These are phyloP conservation scores for Merodon equestris DNA, from an alignment of 2,888 invertebrate genomes.

Conservation along the genomic window DNA sequence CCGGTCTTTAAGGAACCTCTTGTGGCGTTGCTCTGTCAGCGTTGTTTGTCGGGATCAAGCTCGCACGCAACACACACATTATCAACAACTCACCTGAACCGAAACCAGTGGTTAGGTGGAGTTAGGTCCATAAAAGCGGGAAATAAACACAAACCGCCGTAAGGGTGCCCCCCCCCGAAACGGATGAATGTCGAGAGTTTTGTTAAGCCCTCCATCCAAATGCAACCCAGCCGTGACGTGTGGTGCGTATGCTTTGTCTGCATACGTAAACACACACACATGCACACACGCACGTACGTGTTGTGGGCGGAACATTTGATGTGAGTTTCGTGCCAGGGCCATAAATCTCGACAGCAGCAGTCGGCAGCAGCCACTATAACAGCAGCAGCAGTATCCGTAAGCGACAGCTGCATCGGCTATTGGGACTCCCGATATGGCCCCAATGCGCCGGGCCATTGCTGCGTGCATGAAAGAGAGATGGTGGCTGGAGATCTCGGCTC, in stretches of 20 bases:
- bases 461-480: conserved; percentile 59
- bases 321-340: conserved; percentile 64
- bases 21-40: conserved; percentile 10
- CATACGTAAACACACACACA: not conserved
- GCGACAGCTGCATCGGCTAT: conserved; percentile 66
- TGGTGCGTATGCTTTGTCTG: conserved; percentile 57
- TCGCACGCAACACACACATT: no score
- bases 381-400: conserved; percentile 41
- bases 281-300: conserved; percentile 22
- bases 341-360: conserved; percentile 61
- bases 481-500: conserved; percentile 66
- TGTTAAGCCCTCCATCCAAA: conserved; percentile 57
- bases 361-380: conserved; percentile 33
- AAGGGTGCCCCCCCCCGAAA: conserved; percentile 69
- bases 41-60: conserved; percentile 16
- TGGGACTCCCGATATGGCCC: conserved; percentile 61
- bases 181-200: conserved; percentile 60
- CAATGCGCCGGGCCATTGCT: conserved; percentile 44
- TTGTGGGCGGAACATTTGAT: conserved; percentile 69
- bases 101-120: conserved; percentile 12
- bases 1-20: conserved; percentile 20
- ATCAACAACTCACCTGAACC: no score
- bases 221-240: conserved; percentile 70
- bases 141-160: conserved; percentile 68
- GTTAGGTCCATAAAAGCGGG: conserved; percentile 35